Base-by-base conservation (phyloP, 2,888 invertebrate genomes). In the Dyspetes luteomarginatus region DNA sequence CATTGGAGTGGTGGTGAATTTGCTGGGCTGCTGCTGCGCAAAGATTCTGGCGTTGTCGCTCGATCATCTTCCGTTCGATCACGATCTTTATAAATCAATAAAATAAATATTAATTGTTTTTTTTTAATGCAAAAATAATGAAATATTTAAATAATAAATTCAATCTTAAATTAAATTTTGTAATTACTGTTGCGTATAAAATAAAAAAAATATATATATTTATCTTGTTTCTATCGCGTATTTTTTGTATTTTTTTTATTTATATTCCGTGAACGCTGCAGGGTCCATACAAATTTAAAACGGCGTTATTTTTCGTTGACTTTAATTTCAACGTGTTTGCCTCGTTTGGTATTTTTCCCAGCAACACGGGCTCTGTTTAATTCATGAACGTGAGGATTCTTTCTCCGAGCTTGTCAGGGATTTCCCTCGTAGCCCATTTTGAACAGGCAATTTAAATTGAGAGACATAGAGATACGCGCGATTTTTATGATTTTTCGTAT, bases 61-160 rank as follows among this genome's bases (percentile, higher is more conserved):
- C 89, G 89, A 68, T 90, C 90, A 79, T 92, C 91, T 4, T 92
- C 92, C 22, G 91, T 87, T 87, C 92, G 89, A 84, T 91, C 93
- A 78, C 91, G 89, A 88, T 92, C 91, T 93, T 89, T 55, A 90
- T 86, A 85, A 87, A 89, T 87, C 86, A 67, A 87, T 17, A 3
- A 9, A 56, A n/a, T n/a, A n/a, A n/a, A n/a, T n/a, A n/a, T n/a
- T n/a, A n/a, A n/a, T n/a, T n/a, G n/a, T n/a, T n/a, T n/a, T n/a
- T 41, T 43, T 9, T 17, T 2, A 26, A 24, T 26, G 3, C n/a
- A 24, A n/a, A 52, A 15, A 67, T 36, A 48, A 22, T 12, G 0
- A 58, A 60, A 28, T 58, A n/a, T n/a, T n/a, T n/a, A 15, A 9
- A 36, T 52, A 28, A 52, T 24, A 28, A 50, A 48, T 15, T 52